Conservation (phyloP, 2,113 vertebrate species). For the Varanus salvator region DNA sequence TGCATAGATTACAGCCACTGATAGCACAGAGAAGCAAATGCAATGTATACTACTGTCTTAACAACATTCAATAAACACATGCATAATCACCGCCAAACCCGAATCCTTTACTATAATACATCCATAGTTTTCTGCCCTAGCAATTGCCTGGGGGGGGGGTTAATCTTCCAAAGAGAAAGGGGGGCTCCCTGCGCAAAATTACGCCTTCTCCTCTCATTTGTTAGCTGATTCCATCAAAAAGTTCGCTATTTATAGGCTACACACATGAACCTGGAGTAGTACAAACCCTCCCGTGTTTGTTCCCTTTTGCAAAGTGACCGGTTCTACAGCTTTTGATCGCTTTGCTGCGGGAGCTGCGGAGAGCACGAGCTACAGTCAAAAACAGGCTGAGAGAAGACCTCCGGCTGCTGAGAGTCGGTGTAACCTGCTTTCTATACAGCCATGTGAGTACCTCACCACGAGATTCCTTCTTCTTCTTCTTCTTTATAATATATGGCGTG, state of each 20-base stretch:
- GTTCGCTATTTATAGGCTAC: slow-evolving; percentile 85
- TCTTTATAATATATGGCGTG: slow-evolving; percentile 1
- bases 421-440: slow-evolving; percentile 66
- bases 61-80: neutral
- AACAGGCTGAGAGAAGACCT: slow-evolving; percentile 62
- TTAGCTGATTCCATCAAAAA: slow-evolving; percentile 80
- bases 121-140: slow-evolving; percentile 68
- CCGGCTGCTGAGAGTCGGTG: slow-evolving; percentile 5
- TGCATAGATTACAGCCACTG: slow-evolving; percentile 2
- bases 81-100: slow-evolving; percentile 40
- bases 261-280: slow-evolving; percentile 72
- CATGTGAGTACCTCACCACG: slow-evolving; percentile 79
- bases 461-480: neutral
- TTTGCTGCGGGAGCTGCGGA: slow-evolving; percentile 34
- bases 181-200: slow-evolving; percentile 75
- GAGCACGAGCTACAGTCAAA: slow-evolving; percentile 42
- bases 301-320: slow-evolving; percentile 73
- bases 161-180: slow-evolving; percentile 71
- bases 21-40: neutral
- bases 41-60: slow-evolving; percentile 5
- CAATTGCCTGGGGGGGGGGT: slow-evolving; percentile 67
- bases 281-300: slow-evolving; percentile 68
- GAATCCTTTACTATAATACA: slow-evolving; percentile 57
- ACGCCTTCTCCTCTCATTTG: slow-evolving; percentile 80
- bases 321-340: slow-evolving; percentile 67